These are phyloP conservation scores for Hippasteria phrygiana DNA, from an alignment of 53 echinoderm and acorn worm species.

Conservation along the genomic window DNA sequence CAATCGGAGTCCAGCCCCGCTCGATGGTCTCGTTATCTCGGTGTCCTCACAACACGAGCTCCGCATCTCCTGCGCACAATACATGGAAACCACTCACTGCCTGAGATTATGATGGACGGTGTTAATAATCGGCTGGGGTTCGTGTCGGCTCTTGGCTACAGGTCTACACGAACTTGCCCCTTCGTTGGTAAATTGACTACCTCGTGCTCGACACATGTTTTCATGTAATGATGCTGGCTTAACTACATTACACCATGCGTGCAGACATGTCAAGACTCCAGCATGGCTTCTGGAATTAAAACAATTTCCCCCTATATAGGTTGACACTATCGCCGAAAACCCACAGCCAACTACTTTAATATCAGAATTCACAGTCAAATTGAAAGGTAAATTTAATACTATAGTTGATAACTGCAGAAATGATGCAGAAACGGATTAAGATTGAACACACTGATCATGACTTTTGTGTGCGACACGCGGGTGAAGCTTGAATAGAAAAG, in stretches of 20 bases:
- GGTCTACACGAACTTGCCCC: not conserved
- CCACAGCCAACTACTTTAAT: no score
- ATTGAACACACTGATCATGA: no score
- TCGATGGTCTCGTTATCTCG: conserved; percentile 30
- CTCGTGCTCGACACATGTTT: conserved; percentile 49
- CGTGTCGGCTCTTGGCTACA: conserved; percentile 51
- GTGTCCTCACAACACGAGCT: conserved; percentile 18
- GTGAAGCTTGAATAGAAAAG: no score
- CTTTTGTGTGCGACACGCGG: no score
- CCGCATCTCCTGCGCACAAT: conserved; percentile 16
- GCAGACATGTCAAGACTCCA: not conserved
- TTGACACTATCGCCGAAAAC: no score
- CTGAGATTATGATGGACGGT: not conserved
- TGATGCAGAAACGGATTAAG: no score
- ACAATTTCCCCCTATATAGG: no score
- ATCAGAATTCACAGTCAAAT: no score
- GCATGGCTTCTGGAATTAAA: conserved; percentile 15
- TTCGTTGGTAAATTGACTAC: conserved; percentile 27
- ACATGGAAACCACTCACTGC: not conserved
- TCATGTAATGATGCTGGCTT: conserved; percentile 54
- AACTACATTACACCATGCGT: conserved; percentile 43
- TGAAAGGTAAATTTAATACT: no score
- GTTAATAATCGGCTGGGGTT: conserved; percentile 32
- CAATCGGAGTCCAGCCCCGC: not conserved
- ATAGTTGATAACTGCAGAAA: no score